Evolutionary conservation across 2,113 vertebrate species (phyloP).

Genomic region (Oreocharis arfaki): DNA sequence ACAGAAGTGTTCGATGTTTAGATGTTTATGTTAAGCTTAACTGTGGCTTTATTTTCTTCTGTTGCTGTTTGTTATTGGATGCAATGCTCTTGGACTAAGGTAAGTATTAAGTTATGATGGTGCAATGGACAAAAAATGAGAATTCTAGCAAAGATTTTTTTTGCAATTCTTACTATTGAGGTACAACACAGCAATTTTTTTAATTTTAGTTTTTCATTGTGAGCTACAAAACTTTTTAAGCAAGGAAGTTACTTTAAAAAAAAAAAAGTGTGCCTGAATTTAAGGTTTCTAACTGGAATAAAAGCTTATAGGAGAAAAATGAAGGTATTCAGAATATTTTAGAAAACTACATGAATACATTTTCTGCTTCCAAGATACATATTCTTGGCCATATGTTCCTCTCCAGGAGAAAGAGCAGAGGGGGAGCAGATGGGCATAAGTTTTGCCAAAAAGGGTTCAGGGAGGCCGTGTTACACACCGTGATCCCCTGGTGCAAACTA

Average conservation of each 20-base stretch:
- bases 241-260: background rate
- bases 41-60: background rate
- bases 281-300: background rate
- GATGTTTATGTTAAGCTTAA: background rate
- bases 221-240: background rate
- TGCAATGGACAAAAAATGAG: background rate
- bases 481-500: background rate
- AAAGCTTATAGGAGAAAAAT: background rate
- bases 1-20: fast-evolving
- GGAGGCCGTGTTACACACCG: background rate
- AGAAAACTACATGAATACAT: background rate
- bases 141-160: background rate
- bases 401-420: slow-evolving; percentile 31
- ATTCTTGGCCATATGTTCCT: slow-evolving; percentile 40
- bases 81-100: background rate
- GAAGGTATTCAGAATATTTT: background rate
- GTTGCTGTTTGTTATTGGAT: background rate
- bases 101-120: background rate
- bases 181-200: background rate
- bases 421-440: slow-evolving; percentile 23
- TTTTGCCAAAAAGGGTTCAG: slow-evolving; percentile 7
- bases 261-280: background rate
- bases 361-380: background rate
- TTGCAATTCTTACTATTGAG: background rate
- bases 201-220: background rate